Evolutionary conservation across 2,888 invertebrate species (phyloP).

Genomic region (Octonoba sinensis): DNA sequence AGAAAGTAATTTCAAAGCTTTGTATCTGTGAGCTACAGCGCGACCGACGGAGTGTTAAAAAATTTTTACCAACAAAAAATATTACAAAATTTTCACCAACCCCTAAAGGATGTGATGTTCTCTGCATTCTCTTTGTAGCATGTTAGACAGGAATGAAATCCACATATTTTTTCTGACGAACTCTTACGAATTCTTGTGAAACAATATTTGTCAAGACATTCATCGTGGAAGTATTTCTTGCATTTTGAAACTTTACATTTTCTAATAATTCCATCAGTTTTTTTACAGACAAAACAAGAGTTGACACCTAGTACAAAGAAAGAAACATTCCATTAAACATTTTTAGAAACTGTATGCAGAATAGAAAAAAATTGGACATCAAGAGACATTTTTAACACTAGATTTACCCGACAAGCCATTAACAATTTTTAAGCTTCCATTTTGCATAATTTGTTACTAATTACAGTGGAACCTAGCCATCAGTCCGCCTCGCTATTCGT

Average conservation of each 20-base stretch:
- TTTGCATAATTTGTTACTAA: too few relatives aligned
- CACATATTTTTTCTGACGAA: conserved; percentile 76
- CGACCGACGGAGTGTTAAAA: too few relatives aligned
- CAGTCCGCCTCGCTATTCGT: too few relatives aligned
- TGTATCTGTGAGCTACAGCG: too few relatives aligned
- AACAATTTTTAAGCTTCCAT: too few relatives aligned
- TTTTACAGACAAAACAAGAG: conserved; percentile 63
- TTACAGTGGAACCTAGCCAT: too few relatives aligned
- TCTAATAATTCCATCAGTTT: conserved; percentile 11
- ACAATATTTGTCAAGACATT: conserved; percentile 81
- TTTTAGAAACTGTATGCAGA: neutral
- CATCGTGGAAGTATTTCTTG: conserved; percentile 81
- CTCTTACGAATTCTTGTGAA: conserved; percentile 7
- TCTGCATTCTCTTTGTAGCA: conserved; percentile 82
- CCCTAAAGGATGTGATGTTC: conserved; percentile 12
- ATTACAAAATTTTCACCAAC: neutral
- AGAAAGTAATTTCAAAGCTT: too few relatives aligned
- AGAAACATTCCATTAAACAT: neutral
- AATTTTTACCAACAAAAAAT: too few relatives aligned
- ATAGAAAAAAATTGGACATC: too few relatives aligned
- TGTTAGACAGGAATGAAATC: conserved; percentile 87
- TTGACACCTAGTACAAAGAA: conserved; percentile 31
- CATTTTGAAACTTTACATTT: conserved; percentile 74
- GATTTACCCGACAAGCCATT: too few relatives aligned
- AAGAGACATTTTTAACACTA: too few relatives aligned